Percentiles rank a stretch among this genome's conserved stretches.
Conservation (phyloP, 2,797 vertebrate species). For the Myotis findleyi region DNA sequence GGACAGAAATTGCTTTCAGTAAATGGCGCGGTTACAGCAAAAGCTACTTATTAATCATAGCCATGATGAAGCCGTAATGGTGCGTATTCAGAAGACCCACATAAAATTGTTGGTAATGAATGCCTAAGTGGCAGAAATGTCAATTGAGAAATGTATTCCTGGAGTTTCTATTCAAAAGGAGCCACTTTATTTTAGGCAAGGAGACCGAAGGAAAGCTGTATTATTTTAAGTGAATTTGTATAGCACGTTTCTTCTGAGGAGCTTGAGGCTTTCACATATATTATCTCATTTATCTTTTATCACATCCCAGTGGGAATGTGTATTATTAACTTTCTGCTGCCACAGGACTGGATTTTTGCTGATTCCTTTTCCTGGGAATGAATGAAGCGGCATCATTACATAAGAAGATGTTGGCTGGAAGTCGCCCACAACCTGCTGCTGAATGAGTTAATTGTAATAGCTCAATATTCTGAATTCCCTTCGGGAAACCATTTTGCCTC, state of each 20-base stretch:
- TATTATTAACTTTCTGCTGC: conserved; percentile 77
- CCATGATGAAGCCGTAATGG: conserved; percentile 55
- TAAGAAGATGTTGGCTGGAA: conserved; percentile 63
- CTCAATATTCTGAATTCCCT: conserved; percentile 40
- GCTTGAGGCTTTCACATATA: conserved; percentile 72
- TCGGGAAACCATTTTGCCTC: conserved; percentile 58
- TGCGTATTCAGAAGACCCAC: conserved; percentile 45
- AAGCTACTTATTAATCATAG: conserved; percentile 57
- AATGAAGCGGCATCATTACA: conserved; percentile 49
- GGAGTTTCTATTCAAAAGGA: conserved; percentile 59
- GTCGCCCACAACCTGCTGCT: conserved; percentile 40
- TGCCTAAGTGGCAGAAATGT: not conserved
- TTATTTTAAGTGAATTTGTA: conserved; percentile 75
- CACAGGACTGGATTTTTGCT: conserved; percentile 58
- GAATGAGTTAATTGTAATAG: conserved; percentile 62
- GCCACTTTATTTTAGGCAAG: conserved; percentile 63
- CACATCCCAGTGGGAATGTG: conserved; percentile 67
- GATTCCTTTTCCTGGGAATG: conserved; percentile 64
- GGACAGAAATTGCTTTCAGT: conserved; percentile 55
- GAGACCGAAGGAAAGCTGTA: conserved; percentile 58
- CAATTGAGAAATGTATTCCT: conserved; percentile 34
- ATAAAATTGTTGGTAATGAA: conserved; percentile 44
- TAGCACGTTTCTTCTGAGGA: conserved; percentile 68
- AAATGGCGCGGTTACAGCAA: conserved; percentile 31
- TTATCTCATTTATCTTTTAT: conserved; percentile 80